Evolutionary conservation across 2,888 invertebrate genomes (phyloP), one percentile per base, ranked within the genome.

Genomic region (Lochmaea crataegi): DNA sequence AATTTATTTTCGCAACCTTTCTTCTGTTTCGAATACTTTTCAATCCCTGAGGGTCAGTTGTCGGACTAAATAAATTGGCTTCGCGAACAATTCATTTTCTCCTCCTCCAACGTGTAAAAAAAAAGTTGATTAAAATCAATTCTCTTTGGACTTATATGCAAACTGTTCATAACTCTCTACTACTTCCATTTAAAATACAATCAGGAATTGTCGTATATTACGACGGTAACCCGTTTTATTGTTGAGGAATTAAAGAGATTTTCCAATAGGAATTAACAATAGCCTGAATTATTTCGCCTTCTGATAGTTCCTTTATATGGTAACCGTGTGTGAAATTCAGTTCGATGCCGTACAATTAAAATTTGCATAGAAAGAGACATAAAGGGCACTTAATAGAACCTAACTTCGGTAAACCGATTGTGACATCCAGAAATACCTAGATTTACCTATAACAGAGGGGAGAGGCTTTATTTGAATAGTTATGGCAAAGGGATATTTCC

Each of bases 1-100:
- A 63, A 63, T 63, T 63, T 18, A 63, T 63, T 63, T 63, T 60
- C 42, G 18, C 16, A 41, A 42, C 42, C 61, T 63, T 63, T 63
- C n/a, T 26, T 38, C 41, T 41, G 60, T 60, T 60, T 60, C 53
- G 53, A 53, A 16, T 53, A 53, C 53, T 53, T 53, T 48, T 10
- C 53, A 53, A 16, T n/a, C 53, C 18, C 16, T 16, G 9, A 10
- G 53, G 18, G 53, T 16, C 16, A 53, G 53, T 18, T 53, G 53
- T 16, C 53, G 16, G 53, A 53, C 53, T 9, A 53, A 53, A 53
- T 53, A 53, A 53, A 53, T 53, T 53, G 53, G 53, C 18, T 53
- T 16, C n/a, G n/a, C 14, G 6, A 14, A 14, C n/a, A 48, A 14
- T 12, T 45, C 45, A 5, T 48, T 48, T 38, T 38, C 32, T 38